Base-by-base conservation (phyloP, 2,888 invertebrate species). In the Drosophila bunnanda region DNA sequence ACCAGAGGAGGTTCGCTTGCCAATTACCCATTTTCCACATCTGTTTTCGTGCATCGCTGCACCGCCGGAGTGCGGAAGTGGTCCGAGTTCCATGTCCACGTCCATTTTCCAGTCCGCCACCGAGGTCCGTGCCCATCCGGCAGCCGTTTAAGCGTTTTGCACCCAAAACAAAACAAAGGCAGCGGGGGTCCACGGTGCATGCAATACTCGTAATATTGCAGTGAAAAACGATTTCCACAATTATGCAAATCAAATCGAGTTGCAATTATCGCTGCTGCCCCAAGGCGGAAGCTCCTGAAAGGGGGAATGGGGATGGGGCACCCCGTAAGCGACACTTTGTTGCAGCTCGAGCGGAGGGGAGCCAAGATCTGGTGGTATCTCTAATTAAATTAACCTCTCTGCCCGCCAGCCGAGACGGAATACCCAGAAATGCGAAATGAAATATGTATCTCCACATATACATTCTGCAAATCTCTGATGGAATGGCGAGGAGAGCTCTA, bases 331-430 rank as follows among this genome's bases (percentile, higher is more conserved):
- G 53, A 56, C 79, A 81, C 68, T 60, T 71, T 41, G 12, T 36
- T 8, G 28, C 25, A 25, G 10, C 2, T n/a, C 44, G 34, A 54
- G 22, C n/a, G 12, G 25, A 22, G 30, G 22, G 38, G 69, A 17
- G 15, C 22, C 48, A 48, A 34, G 62, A 68, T 53, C 66, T 56
- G 17, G n/a, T 30, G 64, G 69, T 34, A 13, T 41, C 38, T 28
- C 43, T 82, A 85, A 89, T 89, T 88, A 75, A 90, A 89, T 90
- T 90, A 88, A 89, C 89, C 89, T 80, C 65, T 79, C 60, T 66
- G 75, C 38, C 75, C 61, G 41, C 43, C 44, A 59, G 32, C 34
- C 50, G 46, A 66, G 22, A 59, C 44, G 30, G 70, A 55, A 52
- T 71, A 64, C 20, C 39, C 71, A 71, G 71, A 57, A 64, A 50